These are phyloP conservation scores for Xiphophorus couchianus DNA, from an alignment of 2,113 vertebrate species.

Conservation along the genomic window DNA sequence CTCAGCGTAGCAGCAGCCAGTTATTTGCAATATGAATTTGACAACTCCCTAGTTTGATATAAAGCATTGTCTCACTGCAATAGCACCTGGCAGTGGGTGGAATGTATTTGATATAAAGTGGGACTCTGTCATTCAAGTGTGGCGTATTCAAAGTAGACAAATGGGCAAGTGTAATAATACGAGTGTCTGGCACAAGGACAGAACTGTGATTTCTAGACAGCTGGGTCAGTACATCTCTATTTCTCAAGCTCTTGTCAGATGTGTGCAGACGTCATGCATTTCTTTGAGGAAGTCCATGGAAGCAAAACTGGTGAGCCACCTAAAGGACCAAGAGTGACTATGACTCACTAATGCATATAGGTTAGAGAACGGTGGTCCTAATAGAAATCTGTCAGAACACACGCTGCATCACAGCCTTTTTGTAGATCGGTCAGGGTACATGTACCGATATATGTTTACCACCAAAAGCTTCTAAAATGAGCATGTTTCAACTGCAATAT, in stretches of 20 bases:
- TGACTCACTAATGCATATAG: background rate
- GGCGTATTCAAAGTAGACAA: background rate
- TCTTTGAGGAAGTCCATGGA: background rate
- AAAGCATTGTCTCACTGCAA: background rate
- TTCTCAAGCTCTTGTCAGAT: background rate
- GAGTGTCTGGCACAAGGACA: background rate
- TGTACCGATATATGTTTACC: background rate
- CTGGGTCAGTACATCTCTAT: background rate
- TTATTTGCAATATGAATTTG: background rate
- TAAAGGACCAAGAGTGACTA: background rate
- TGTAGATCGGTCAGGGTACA: background rate
- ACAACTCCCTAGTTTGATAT: background rate
- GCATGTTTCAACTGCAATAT: background rate
- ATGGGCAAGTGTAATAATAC: background rate
- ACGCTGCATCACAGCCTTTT: background rate
- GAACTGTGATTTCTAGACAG: background rate
- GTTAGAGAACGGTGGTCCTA: background rate
- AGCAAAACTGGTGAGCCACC: background rate
- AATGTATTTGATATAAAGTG: background rate
- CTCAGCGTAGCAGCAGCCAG: background rate
- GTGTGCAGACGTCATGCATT: background rate
- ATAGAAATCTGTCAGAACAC: background rate
- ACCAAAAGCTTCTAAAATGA: background rate
- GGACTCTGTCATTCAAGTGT: background rate
- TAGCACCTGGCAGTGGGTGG: background rate